Evolutionary conservation across 2,797 vertebrate species (phyloP), one percentile per base, ranked within the genome.

Genomic region (Urophycis tenuis): DNA sequence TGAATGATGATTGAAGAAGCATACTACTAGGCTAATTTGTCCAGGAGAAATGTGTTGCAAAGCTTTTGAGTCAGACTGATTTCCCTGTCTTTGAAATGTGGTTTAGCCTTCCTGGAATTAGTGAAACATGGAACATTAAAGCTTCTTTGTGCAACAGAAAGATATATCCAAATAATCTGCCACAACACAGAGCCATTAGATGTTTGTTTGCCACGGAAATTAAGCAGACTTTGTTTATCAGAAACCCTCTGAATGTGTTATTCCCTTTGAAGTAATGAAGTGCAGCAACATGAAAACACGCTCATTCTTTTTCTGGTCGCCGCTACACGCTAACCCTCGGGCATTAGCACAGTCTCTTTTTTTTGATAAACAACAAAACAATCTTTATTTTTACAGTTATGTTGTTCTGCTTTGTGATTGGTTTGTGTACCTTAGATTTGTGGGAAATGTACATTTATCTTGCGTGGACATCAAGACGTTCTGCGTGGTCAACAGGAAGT

Each of bases 231-330:
- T 88, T 93, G 92, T 93, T 93, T 93, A 77, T 31, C 33, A 89
- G 84, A 87, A 78, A 86, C 87, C 87, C 88, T 92, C 85, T 85
- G 92, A 91, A 92, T 93, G 91, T 90, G 84, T 89, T 88, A 92
- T 94, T 93, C 91, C 92, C 88, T 94, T 94, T 94, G 92, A 94
- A 93, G 92, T 92, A 92, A 93, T 92, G 89, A 92, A 90, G 85
- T 89, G 89, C 84, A 87, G 84, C 86, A 82, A 89, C 87, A 93
- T 90, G 84, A 93, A 92, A 92, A 93, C 90, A 91, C 90, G 87
- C 88, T 87, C 85, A 92, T 91, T 92, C 91, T 85, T 87, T 85
- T 91, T 83, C 80, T 78, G 49, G 87, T 89, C 90, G 80, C 85
- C 87, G 89, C 90, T 88, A 85, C 78, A 85, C 88, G 89, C 91